Evolutionary conservation across 2,888 invertebrate species (phyloP), one percentile per base, ranked within the genome.

Genomic region (Apoda limacodes): DNA sequence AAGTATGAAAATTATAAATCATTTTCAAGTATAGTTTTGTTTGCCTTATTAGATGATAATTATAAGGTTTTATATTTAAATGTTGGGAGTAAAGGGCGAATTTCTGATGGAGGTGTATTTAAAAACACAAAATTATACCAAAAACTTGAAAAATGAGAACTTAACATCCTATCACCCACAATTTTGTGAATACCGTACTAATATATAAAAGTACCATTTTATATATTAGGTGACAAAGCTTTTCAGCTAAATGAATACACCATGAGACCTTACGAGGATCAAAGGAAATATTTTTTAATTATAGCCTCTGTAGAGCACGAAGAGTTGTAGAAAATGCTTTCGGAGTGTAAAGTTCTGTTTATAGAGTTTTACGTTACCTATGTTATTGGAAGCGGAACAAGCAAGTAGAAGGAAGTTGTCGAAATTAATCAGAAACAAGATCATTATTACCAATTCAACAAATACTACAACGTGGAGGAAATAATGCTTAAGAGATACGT

Each of bases 1-100:
- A 49, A 54, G 51, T 46, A 28, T 32, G 33, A 42, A 35, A 57
- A 60, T 32, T 63, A 59, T 31, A 62, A 60, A 49, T 39, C 25
- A 11, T 39, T 41, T 35, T 50, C 50, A 28, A 59, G 59, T 40
- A 52, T 60, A 15, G 60, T 69, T 7, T 34, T 69, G n/a, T 40
- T 45, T 13, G 45, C 38, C 5, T 24, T 60, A 23, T n/a, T n/a
- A 55, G 52, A 13, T 19, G 60, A 65, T 46, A 58, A 58, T 31
- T 61, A 60, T 37, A 48, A 46, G 20, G 59, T 59, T 34, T 32
- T 46, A 4, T 56, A 43, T 31, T 43, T 43, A 5, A 31, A 45
- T 37, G 52, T 60, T 33, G 47, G 45, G 5, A 34, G 24, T 33
- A 34, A 48, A 25, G 45, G 40, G 5, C 22, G 43, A 23, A 43